These are phyloP conservation scores for Callionymus lyra DNA, from an alignment of 2,113 vertebrate species.

Conservation along the genomic window DNA sequence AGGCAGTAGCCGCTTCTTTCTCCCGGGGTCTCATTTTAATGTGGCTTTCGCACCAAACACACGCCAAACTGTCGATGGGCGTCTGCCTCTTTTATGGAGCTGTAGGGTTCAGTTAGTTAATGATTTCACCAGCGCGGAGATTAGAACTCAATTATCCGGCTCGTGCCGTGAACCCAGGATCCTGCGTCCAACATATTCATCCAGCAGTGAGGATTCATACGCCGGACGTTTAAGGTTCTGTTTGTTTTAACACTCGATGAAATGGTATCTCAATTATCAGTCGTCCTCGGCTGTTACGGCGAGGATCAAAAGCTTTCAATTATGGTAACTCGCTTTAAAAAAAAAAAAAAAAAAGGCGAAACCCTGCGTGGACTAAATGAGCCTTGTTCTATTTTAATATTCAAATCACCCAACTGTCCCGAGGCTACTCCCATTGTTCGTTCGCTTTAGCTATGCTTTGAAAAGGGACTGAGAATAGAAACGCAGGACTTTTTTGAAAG, in stretches of 20 bases:
- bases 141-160: slow-evolving; percentile 56
- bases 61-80: slow-evolving; percentile 37
- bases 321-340: slow-evolving; percentile 24
- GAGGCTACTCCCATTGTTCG: slow-evolving; percentile 42
- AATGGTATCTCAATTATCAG: background rate
- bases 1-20: slow-evolving; percentile 31
- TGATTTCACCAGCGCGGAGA: slow-evolving; percentile 46
- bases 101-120: slow-evolving; percentile 40
- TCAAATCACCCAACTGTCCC: slow-evolving; percentile 42
- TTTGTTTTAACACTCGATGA: too few species aligned
- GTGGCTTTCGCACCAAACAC: slow-evolving; percentile 37
- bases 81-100: slow-evolving; percentile 40
- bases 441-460: slow-evolving; percentile 36
- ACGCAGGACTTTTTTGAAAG: slow-evolving; percentile 20
- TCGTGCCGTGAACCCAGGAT: slow-evolving; percentile 31
- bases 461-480: slow-evolving; percentile 28
- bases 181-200: slow-evolving; percentile 42
- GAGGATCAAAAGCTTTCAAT: slow-evolving; percentile 54
- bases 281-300: slow-evolving; percentile 21
- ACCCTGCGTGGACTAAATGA: slow-evolving; percentile 44
- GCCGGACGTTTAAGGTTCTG: slow-evolving; percentile 10
- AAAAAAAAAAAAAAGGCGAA: slow-evolving; percentile 11
- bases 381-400: slow-evolving; percentile 43
- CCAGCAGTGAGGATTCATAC: too few species aligned
- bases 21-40: slow-evolving; percentile 49